Conservation (phyloP, 2,888 invertebrate species). For the Acanthosepion pharaonis region DNA sequence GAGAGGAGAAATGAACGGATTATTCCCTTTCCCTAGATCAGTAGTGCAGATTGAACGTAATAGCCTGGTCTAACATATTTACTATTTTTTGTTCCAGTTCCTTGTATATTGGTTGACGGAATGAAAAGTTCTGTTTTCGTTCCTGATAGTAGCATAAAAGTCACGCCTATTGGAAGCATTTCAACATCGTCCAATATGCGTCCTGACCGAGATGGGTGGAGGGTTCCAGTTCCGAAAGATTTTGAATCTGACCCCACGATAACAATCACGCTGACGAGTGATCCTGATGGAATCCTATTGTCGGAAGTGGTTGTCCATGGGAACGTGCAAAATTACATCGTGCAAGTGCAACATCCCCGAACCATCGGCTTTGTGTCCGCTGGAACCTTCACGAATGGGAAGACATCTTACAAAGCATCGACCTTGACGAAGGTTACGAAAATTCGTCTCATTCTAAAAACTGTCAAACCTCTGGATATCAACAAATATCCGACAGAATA, state of each 20-base stretch:
- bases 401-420: neutral
- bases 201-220: slow-evolving; percentile 24
- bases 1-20: too few species aligned
- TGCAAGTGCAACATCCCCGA: neutral
- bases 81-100: neutral
- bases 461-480: neutral
- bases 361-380: neutral
- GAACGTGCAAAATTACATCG: neutral
- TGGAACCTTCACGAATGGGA: slow-evolving; percentile 6
- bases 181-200: slow-evolving; percentile 25
- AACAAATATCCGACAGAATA: neutral
- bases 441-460: slow-evolving; percentile 6
- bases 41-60: too few species aligned
- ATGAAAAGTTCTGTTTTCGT: slow-evolving; percentile 24
- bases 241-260: neutral
- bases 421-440: neutral
- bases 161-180: neutral
- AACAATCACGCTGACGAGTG: neutral
- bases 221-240: neutral
- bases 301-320: neutral
- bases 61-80: too few species aligned
- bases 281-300: neutral
- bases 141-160: neutral
- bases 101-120: slow-evolving; percentile 38
- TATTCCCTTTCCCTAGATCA: too few species aligned